phyloP scores from a whole-genome alignment of 2,797 vertebrate genomes.

The Platalea minor region DNA sequence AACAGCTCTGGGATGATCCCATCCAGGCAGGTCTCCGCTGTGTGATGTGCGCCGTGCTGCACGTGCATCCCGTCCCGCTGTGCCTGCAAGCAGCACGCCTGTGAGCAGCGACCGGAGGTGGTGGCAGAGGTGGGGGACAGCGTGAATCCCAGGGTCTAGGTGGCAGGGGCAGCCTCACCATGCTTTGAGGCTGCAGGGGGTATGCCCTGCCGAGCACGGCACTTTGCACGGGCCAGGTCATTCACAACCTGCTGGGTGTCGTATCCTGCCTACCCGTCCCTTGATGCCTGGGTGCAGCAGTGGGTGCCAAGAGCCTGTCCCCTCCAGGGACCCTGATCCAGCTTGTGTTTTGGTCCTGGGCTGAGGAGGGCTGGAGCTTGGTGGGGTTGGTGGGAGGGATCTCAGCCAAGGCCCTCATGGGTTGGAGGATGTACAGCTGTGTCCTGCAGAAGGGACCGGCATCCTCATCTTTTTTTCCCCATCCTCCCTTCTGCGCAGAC shows the following conservation, averaged over 20 bases:
- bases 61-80: fast-evolving
- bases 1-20: neutral
- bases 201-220: fast-evolving
- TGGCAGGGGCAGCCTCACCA: neutral
- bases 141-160: neutral
- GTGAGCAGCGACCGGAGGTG: fast-evolving
- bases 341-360: neutral
- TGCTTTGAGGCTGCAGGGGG: neutral
- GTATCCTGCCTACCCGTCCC: neutral
- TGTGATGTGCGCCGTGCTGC: neutral
- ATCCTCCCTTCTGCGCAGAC: neutral
- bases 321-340: neutral
- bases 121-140: neutral
- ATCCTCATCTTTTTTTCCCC: neutral
- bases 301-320: neutral
- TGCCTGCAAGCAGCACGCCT: fast-evolving
- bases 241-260: neutral
- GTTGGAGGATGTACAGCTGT: neutral
- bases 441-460: neutral
- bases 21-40: neutral
- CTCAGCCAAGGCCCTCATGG: fast-evolving
- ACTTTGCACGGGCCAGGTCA: neutral
- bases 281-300: fast-evolving
- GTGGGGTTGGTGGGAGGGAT: neutral
- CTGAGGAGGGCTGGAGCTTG: neutral